A percentile compares a stretch with the other conserved stretches of the same genome.
Conservation (phyloP, 2,888 invertebrate genomes). For the Orgyia antiqua region DNA sequence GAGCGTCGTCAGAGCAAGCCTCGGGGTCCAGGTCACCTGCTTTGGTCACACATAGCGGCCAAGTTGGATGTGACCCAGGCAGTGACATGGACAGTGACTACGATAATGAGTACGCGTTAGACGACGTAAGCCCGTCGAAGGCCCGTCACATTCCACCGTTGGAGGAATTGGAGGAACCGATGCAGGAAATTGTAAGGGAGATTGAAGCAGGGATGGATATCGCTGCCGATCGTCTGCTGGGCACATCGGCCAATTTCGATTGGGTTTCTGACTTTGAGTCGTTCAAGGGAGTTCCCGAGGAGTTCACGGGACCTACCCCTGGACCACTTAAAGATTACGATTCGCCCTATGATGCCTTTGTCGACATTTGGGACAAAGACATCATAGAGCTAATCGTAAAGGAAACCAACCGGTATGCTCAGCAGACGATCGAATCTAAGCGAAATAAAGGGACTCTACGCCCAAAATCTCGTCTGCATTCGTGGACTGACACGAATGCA, state of each 20-base stretch:
- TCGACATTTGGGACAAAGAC: too few relatives aligned
- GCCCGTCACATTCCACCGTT: conserved; percentile 13
- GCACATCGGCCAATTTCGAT: conserved; percentile 4
- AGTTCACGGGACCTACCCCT: too few relatives aligned
- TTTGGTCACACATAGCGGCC: too few relatives aligned
- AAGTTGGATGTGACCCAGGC: neutral
- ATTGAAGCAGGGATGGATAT: conserved; percentile 18
- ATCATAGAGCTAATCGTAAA: conserved; percentile 18
- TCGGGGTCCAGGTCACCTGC: too few relatives aligned
- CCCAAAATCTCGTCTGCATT: too few relatives aligned
- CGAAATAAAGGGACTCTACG: too few relatives aligned
- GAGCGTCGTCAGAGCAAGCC: too few relatives aligned
- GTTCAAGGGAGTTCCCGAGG: conserved; percentile 17
- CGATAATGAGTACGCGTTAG: conserved; percentile 15
- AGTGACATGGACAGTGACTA: conserved; percentile 14
- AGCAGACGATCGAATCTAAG: neutral
- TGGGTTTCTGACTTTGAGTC: too few relatives aligned
- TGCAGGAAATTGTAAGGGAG: conserved; percentile 5
- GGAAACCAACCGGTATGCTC: conserved; percentile 16
- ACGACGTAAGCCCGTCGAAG: conserved; percentile 7
- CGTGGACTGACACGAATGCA: too few relatives aligned
- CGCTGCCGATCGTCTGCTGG: conserved; percentile 10
- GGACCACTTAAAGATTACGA: too few relatives aligned
- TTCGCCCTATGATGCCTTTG: too few relatives aligned
- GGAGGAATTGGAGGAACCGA: conserved; percentile 15